A percentile compares a stretch with the other conserved stretches of the same genome.
Evolutionary conservation across 2,888 invertebrate species (phyloP).

Genomic region (Penaeus monodon): DNA sequence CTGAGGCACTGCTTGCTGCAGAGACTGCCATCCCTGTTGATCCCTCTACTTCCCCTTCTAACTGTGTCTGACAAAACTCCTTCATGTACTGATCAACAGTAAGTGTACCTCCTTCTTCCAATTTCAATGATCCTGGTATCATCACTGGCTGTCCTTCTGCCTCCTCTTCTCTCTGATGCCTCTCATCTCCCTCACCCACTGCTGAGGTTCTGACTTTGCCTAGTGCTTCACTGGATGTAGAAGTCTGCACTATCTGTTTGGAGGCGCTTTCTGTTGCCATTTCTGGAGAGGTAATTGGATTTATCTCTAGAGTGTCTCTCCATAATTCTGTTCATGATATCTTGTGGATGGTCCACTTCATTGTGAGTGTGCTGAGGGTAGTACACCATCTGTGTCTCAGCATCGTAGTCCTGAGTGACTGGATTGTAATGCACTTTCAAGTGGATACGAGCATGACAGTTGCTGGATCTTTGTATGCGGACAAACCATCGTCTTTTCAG

Average conservation of each 20-base stretch:
- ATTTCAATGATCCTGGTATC: constrained; percentile 6
- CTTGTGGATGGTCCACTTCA: constrained; percentile 50
- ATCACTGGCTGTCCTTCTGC: constrained; percentile 13
- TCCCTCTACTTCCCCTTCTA: constrained; percentile 45
- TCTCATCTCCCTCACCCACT: constrained; percentile 6
- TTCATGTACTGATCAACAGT: constrained; percentile 58
- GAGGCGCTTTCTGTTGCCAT: constrained; percentile 44
- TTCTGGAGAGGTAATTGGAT: constrained; percentile 38
- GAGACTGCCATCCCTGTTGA: constrained; percentile 37
- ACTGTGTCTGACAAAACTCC: constrained; percentile 57
- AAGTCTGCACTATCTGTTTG: constrained; percentile 4
- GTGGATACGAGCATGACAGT: constrained; percentile 64
- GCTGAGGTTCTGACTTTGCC: constrained; percentile 3
- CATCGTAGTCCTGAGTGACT: constrained; percentile 53
- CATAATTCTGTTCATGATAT: constrained; percentile 50
- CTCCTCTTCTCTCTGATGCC: background rate
- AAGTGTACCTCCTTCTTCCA: constrained; percentile 28
- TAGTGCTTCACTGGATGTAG: background rate
- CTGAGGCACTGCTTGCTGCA: constrained; percentile 11
- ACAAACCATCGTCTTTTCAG: constrained; percentile 53
- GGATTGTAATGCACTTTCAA: constrained; percentile 60
- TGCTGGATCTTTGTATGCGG: constrained; percentile 56
- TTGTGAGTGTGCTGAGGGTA: constrained; percentile 63
- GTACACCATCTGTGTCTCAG: constrained; percentile 62
- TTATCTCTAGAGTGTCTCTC: constrained; percentile 52